Conservation (phyloP, 2,113 vertebrate genomes). For the Hippocampus barbouri region DNA sequence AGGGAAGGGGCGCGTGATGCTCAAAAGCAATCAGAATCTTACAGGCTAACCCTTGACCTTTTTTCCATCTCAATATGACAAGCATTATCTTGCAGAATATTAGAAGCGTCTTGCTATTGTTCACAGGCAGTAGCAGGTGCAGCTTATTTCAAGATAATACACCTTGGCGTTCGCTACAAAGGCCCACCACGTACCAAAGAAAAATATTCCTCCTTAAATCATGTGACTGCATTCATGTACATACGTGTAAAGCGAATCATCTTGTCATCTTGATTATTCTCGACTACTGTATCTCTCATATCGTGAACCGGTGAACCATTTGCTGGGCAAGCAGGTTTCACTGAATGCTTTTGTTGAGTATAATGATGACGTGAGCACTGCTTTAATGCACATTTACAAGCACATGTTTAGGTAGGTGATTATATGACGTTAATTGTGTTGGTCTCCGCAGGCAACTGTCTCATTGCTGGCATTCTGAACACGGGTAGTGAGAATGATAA, state of each 20-base stretch:
- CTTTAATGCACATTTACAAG: slow-evolving; percentile 43
- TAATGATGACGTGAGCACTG: slow-evolving; percentile 31
- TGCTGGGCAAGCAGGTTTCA: slow-evolving; percentile 17
- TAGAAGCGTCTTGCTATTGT: slow-evolving; percentile 78
- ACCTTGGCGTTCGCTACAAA: slow-evolving; percentile 58
- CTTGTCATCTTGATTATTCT: slow-evolving; percentile 32
- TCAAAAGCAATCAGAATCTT: slow-evolving; percentile 75
- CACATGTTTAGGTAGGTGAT: slow-evolving; percentile 34
- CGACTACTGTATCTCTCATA: slow-evolving; percentile 18
- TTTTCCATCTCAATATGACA: slow-evolving; percentile 72
- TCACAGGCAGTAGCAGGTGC: slow-evolving; percentile 57
- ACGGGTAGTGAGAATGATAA: slow-evolving; percentile 38
- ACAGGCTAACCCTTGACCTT: slow-evolving; percentile 77
- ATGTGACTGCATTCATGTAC: slow-evolving; percentile 32
- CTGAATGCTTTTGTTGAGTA: slow-evolving; percentile 15
- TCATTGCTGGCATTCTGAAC: slow-evolving; percentile 49
- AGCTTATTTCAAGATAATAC: slow-evolving; percentile 75
- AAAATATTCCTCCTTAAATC: slow-evolving; percentile 38
- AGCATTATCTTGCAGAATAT: slow-evolving; percentile 82
- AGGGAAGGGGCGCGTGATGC: slow-evolving; percentile 30
- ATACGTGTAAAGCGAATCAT: slow-evolving; percentile 30
- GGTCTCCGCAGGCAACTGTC: slow-evolving; percentile 62
- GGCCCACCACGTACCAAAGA: slow-evolving; percentile 43
- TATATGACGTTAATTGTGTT: slow-evolving; percentile 42
- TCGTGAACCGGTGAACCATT: slow-evolving; percentile 31